These are phyloP conservation scores for Ciconia stormi DNA, from an alignment of 2,113 vertebrate genomes.

Conservation along the genomic window DNA sequence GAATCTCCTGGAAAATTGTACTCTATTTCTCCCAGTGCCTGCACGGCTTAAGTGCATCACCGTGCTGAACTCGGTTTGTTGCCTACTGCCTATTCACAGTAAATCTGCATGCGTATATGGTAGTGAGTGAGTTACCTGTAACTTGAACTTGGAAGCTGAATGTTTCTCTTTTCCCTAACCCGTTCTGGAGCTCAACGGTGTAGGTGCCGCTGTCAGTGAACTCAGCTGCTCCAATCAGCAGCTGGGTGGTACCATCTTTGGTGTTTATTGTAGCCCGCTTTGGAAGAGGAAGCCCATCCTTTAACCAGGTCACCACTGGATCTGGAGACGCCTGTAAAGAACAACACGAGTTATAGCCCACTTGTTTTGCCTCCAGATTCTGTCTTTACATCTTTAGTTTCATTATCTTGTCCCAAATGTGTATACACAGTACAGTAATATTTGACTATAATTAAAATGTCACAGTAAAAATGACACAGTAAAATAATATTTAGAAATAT, in stretches of 20 bases:
- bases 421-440: not conserved
- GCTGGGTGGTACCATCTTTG: constrained; percentile 76
- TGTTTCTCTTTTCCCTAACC: constrained; percentile 75
- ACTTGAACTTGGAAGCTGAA: constrained; percentile 83
- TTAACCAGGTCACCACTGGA: constrained; percentile 86
- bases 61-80: not conserved
- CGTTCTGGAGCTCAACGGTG: constrained; percentile 76
- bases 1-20: not conserved
- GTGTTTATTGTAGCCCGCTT: constrained; percentile 75
- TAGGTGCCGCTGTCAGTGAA: constrained; percentile 82
- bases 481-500: not conserved
- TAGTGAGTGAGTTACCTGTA: constrained; percentile 76
- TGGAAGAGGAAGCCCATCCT: constrained; percentile 80
- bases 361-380: not conserved
- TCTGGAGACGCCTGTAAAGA: constrained; percentile 80
- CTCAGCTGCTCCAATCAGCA: constrained; percentile 82
- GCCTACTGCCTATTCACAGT: not conserved
- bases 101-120: not conserved
- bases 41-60: not conserved
- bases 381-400: not conserved
- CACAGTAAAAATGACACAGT: not conserved
- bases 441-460: not conserved
- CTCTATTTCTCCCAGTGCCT: not conserved
- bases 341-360: not conserved
- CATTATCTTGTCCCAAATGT: not conserved